Evolutionary conservation across 1,140 invertebrate genomes (phyloP).

Genomic region (Rhopalosiphum maidis): DNA sequence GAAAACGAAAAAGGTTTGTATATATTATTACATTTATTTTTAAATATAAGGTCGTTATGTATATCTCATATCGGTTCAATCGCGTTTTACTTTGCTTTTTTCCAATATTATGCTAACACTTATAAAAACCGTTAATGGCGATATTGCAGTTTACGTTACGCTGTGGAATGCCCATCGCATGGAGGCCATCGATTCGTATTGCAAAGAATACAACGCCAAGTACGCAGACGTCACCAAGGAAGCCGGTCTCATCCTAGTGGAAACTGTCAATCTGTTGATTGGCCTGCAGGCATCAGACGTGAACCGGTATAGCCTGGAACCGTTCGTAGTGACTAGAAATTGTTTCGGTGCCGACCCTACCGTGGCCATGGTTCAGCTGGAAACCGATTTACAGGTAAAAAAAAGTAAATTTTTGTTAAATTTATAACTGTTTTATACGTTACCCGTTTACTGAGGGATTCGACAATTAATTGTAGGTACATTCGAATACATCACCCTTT

Average conservation of each 20-base stretch:
- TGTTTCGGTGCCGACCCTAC: constrained; percentile 19
- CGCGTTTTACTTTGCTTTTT: neutral
- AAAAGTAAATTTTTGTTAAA: too few relatives aligned
- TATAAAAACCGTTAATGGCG: neutral
- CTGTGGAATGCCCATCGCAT: constrained; percentile 74
- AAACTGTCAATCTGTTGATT: constrained; percentile 81
- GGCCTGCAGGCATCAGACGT: constrained; percentile 83
- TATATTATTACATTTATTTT: neutral
- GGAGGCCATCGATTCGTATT: constrained; percentile 65
- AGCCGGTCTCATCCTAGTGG: constrained; percentile 76
- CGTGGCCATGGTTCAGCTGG: constrained; percentile 9
- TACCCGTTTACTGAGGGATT: too few relatives aligned
- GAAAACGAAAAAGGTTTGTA: constrained; percentile 67
- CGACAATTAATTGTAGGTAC: too few relatives aligned
- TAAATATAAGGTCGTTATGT: too few relatives aligned
- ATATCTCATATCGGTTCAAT: neutral
- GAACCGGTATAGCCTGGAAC: constrained; percentile 64
- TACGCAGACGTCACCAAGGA: constrained; percentile 65
- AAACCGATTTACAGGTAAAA: constrained; percentile 20
- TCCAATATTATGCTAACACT: neutral
- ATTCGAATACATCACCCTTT: too few relatives aligned
- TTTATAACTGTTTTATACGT: too few relatives aligned
- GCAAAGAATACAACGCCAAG: constrained; percentile 60
- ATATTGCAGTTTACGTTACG: constrained; percentile 72
- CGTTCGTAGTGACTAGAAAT: constrained; percentile 35